Base-by-base conservation (phyloP, 2,888 invertebrate genomes). In the Habrosyne pyritoides region DNA sequence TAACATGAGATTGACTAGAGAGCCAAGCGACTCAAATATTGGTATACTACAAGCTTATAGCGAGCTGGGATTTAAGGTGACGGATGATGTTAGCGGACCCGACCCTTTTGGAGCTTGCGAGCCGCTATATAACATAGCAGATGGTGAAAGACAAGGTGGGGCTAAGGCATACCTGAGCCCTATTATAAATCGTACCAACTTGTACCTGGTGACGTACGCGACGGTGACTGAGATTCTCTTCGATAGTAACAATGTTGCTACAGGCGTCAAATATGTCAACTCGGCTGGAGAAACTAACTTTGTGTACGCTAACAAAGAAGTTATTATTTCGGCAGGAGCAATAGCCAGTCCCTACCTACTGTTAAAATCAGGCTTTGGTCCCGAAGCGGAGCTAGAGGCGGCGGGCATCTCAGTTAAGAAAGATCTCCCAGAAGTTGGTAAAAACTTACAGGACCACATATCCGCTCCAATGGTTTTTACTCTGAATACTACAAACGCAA, bases 361-460 rank as follows among this genome's bases (percentile, higher is more conserved):
- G 2, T 75, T 79, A 79, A 56, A 77, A 2, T 82, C 85, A 2
- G 84, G 84, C 0, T 66, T 85, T 8, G 84, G 85, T 2, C 77
- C 79, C 2, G 56, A 57, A 5, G 53, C 64, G 10, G 67, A 73
- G 2, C 65, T 85, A 2, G 53, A 63, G 2, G 56, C 64, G 0
- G 46, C 69, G 0, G 65, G 63, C 12, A 81, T 84, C 1, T 3
- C 58, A 0, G 69, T 81, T 0, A 26, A 71, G 26, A 74, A 56
- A 21, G 60, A 73, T 50, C 53, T 71, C 10, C 67, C 69, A 54
- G 48, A 54, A n/a, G 67, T 49, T n/a, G 49, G 49, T 10, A 10
- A 26, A 28, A 24, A 48, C 26, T 22, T 73, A 0, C 61, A 49
- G 50, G 75, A 75, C 22, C 72, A 73, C 36, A 5, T 24, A 0